A percentile compares a stretch with the other conserved stretches of the same genome.
Conservation (phyloP, 2,888 invertebrate genomes). For the Pseudococcus jackbeardsleyi region DNA sequence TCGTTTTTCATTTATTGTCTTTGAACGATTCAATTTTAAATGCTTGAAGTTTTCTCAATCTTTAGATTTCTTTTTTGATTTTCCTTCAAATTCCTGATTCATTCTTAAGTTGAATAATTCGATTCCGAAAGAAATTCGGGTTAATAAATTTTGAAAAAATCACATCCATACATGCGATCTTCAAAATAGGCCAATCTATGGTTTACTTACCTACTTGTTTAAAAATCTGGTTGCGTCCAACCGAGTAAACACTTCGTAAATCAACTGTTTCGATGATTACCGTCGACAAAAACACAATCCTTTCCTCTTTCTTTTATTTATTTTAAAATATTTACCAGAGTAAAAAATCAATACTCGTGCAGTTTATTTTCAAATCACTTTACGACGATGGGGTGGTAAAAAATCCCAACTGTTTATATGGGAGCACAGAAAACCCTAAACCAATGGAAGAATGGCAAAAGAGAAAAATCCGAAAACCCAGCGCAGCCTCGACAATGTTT, state of each 20-base stretch:
- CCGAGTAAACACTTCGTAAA: neutral
- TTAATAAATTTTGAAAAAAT: too few species aligned
- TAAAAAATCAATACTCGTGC: conserved; percentile 4
- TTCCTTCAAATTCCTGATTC: too few species aligned
- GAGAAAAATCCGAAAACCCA: conserved; percentile 1
- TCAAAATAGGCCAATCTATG: neutral
- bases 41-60: too few species aligned
- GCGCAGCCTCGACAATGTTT: neutral
- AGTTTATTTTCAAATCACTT: conserved; percentile 7
- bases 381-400: neutral
- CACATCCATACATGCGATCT: neutral
- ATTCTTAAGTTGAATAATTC: too few species aligned
- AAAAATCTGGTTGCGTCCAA: neutral
- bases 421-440: neutral
- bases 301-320: neutral
- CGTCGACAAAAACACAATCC: neutral
- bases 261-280: neutral
- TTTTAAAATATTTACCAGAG: neutral
- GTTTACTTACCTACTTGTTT: neutral
- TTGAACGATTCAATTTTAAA: too few species aligned
- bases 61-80: too few species aligned
- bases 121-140: too few species aligned
- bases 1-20: too few species aligned
- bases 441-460: neutral
- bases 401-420: neutral